Base-by-base conservation (phyloP, 1,140 invertebrate genomes). In the Hypothenemus hampei region DNA sequence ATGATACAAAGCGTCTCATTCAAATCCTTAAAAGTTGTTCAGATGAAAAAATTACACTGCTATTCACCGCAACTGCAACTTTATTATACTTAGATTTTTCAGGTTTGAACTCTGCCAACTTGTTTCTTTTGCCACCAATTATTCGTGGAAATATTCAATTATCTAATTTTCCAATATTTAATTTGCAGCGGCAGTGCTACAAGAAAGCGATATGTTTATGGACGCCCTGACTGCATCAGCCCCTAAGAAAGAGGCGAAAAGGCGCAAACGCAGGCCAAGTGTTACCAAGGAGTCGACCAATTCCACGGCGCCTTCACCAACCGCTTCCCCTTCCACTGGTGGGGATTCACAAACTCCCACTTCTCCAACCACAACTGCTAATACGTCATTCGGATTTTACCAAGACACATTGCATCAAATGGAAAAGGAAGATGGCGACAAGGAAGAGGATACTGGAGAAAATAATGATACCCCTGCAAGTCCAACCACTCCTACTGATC, bases 151-250 rank as follows among this genome's bases (percentile, higher is more conserved):
- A n/a, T 43, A 21, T 20, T 8, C 10, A 22, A 20, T 21, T 11
- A 46, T 18, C 40, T 46, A 58, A 50, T 29, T 29, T 29, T 58
- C 56, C 41, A 23, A 55, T 57, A 49, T 43, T 61, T 64, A 72
- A 72, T 60, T 82, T 81, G 58, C 75, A 87, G 85, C 85, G 41
- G 78, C 82, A 73, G 73, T 87, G 51, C 72, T 93, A 21, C 84
- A 91, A 71, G 92, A 96, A 67, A 93, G 89, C 67, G 89, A 88
- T 67, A 83, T 91, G 70, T 95, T 96, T 67, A 93, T 93, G 82
- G 90, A 94, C 73, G 90, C 89, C 2, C 69, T 96, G 18, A 78
- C 81, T 47, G 81, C 80, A 10, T 81, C 85, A 4, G 83, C 82
- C 3, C 79, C 77, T 0, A 82, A 86, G 69, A 85, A 88, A 75